A percentile compares a stretch with the other conserved stretches of the same genome.
Evolutionary conservation across 2,888 invertebrate species (phyloP).

Genomic region (Caradrina kadenii): DNA sequence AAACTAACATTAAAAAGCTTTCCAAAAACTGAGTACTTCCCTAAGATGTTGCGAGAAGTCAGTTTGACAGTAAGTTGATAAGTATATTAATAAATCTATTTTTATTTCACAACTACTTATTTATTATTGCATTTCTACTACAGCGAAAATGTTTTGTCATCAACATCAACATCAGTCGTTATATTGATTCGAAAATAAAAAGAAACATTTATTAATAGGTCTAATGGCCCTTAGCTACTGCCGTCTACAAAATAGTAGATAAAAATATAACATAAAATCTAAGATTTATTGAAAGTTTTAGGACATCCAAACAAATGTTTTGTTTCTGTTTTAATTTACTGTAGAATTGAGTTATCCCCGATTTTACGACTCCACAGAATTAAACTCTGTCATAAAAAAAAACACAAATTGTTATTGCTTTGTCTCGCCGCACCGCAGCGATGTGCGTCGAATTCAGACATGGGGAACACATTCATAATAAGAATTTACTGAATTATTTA

Average conservation of each 20-base stretch:
- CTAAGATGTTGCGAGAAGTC: neutral
- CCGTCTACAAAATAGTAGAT: conserved; percentile 31
- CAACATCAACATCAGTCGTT: conserved; percentile 38
- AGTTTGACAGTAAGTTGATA: conserved; percentile 26
- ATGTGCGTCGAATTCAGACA: conserved; percentile 69
- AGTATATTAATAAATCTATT: neutral
- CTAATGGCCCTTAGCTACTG: conserved; percentile 47
- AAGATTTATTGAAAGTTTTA: conserved; percentile 48
- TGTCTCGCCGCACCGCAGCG: conserved; percentile 67
- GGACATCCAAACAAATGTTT: conserved; percentile 41
- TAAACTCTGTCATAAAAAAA: conserved; percentile 67
- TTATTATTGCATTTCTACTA: conserved; percentile 22
- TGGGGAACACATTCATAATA: conserved; percentile 75
- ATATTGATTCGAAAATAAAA: conserved; percentile 23
- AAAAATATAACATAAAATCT: conserved; percentile 42
- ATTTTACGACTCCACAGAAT: conserved; percentile 67
- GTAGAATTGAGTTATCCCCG: conserved; percentile 64
- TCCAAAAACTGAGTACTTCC: neutral
- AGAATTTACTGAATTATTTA: conserved; percentile 74
- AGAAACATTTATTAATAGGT: conserved; percentile 42
- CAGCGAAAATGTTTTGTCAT: conserved; percentile 38
- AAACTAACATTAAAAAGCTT: conserved; percentile 20
- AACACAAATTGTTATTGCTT: conserved; percentile 68
- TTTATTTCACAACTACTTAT: neutral
- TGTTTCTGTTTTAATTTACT: conserved; percentile 61